Percentiles rank a stretch among this genome's conserved stretches.
Evolutionary conservation across 2,888 invertebrate species (phyloP).

Genomic region (Leptura quadrifasciata): DNA sequence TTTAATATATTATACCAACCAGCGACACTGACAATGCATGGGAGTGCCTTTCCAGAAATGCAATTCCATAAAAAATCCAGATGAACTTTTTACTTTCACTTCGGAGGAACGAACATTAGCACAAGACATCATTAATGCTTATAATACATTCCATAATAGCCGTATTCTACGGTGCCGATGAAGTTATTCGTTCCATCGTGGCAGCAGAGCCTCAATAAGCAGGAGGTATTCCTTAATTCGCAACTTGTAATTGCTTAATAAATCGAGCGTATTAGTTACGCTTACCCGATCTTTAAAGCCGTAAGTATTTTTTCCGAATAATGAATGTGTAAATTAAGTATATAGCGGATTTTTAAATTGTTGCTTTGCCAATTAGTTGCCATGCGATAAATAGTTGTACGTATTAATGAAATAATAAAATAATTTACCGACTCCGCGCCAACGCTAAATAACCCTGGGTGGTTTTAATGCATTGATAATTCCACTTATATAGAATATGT

Average conservation of each 20-base stretch:
- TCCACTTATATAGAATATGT: not conserved
- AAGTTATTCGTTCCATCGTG: conserved; percentile 10
- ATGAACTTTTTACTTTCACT: not conserved
- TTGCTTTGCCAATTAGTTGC: not conserved
- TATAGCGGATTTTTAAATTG: not conserved
- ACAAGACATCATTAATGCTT: not conserved
- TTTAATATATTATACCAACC: too few species aligned
- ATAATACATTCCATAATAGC: not conserved
- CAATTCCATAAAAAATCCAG: too few species aligned
- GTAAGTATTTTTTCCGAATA: conserved; percentile 7
- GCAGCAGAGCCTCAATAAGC: conserved; percentile 12
- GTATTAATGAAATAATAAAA: conserved; percentile 1
- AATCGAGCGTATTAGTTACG: conserved; percentile 16
- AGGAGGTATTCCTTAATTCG: conserved; percentile 22
- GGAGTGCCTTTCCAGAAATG: too few species aligned
- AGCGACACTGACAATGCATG: too few species aligned
- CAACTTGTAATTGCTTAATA: conserved; percentile 31
- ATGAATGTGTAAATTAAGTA: conserved; percentile 7
- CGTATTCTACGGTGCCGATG: conserved; percentile 8
- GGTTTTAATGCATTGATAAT: conserved; percentile 7
- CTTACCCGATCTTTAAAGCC: conserved; percentile 13
- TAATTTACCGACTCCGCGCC: not conserved
- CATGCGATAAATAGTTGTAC: not conserved
- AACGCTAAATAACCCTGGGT: not conserved
- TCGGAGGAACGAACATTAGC: not conserved